phyloP scores from a whole-genome alignment of 2,888 invertebrate genomes.

The Mythimna pallens region DNA sequence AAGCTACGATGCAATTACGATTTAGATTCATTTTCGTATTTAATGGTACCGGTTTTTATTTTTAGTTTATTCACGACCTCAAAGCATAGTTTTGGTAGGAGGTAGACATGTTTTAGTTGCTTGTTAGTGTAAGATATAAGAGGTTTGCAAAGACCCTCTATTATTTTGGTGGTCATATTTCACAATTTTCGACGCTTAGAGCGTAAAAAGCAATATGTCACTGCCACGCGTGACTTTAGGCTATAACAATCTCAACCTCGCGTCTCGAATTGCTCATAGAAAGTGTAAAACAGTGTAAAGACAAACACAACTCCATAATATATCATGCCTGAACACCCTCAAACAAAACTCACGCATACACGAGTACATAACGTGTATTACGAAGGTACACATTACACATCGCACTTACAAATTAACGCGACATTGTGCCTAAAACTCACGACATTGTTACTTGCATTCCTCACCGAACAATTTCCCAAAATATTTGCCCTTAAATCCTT shows the following conservation, averaged over 20 bases:
- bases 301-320: constrained; percentile 37
- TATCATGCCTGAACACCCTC: constrained; percentile 24
- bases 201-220: neutral
- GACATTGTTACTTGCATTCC: constrained; percentile 69
- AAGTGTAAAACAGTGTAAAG: constrained; percentile 56
- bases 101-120: neutral
- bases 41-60: neutral
- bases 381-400: constrained; percentile 48
- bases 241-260: constrained; percentile 16
- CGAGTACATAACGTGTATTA: constrained; percentile 39
- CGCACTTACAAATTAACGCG: constrained; percentile 59
- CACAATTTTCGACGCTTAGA: neutral
- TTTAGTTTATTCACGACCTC: neutral
- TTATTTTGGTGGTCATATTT: constrained; percentile 7
- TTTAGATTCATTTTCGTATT: constrained; percentile 31
- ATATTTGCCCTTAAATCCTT: constrained; percentile 68
- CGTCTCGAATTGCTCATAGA: constrained; percentile 18
- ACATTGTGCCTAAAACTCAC: constrained; percentile 60
- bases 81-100: neutral
- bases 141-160: constrained; percentile 4
- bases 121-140: constrained; percentile 13
- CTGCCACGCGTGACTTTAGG: constrained; percentile 22
- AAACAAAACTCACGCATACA: constrained; percentile 38
- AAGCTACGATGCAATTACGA: constrained; percentile 12
- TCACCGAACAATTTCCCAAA: constrained; percentile 68